Conservation (phyloP, 1,140 invertebrate genomes). For the Megathymus violae region DNA sequence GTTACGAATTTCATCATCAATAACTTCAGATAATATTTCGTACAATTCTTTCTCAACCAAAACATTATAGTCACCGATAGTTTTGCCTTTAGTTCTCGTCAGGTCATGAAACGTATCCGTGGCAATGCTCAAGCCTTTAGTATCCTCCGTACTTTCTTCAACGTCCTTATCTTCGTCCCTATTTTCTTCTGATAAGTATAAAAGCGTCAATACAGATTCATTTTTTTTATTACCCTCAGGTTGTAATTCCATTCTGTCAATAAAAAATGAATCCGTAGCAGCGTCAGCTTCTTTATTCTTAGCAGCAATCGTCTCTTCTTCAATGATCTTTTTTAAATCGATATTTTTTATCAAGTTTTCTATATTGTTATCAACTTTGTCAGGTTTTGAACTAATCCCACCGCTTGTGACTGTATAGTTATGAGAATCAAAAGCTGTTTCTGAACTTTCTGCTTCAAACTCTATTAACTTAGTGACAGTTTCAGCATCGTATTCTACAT, state of each 20-base stretch:
- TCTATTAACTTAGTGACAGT: conserved; percentile 21
- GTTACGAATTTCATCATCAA: conserved; percentile 43
- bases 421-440: conserved; percentile 5
- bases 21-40: conserved; percentile 47
- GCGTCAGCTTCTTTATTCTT: conserved; percentile 9
- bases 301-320: conserved; percentile 36
- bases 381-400: not conserved
- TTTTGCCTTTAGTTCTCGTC: conserved; percentile 42
- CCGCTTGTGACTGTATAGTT: conserved; percentile 10
- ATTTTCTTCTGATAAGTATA: conserved; percentile 55
- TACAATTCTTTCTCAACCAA: conserved; percentile 47
- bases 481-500: conserved; percentile 3
- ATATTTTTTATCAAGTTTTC: conserved; percentile 45
- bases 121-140: conserved; percentile 44
- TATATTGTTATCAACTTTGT: conserved; percentile 32
- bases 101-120: conserved; percentile 44
- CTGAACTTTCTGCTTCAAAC: conserved; percentile 8
- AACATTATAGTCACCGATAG: not conserved
- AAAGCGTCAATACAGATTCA: conserved; percentile 46
- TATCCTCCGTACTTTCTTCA: not conserved
- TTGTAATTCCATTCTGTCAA: conserved; percentile 6
- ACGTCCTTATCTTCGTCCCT: conserved; percentile 18
- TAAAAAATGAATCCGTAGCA: conserved; percentile 10
- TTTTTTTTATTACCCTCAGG: conserved; percentile 31
- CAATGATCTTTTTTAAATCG: conserved; percentile 46